Evolutionary conservation across 2,888 invertebrate species (phyloP), one percentile per base, ranked within the genome.

Genomic region (Spatulosminthurus flaviceps): DNA sequence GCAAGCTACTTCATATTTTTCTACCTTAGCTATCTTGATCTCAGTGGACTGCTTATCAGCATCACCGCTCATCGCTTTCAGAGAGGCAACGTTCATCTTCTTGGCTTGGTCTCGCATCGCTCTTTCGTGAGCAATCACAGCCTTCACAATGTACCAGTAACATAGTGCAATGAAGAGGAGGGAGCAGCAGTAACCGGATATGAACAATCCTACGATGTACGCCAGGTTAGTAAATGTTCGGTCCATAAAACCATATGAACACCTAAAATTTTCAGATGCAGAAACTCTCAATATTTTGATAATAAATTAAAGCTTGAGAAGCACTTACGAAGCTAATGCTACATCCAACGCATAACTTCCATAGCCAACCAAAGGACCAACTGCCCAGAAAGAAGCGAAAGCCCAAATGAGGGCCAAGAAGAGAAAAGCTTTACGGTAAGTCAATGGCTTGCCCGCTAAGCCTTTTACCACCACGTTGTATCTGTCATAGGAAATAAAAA

Each of bases 21-120:
- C 9, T 86, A 91, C 92, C 90, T 95, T 95, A 79, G 95, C 95
- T 85, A 95, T 88, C 90, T 95, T 94, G 88, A 93, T 93, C 88
- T 95, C 95, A 11, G 95, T 94, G 86, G 94, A 94, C 72, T 93
- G 93, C 86, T 92, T 92, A 19, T 92, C 90, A 83, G 92, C 91
- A 29, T 84, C 85, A 87, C 94, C 94, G 34, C 93, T 91, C n/a
- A n/a, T n/a, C 42, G 94, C 93, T 87, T 95, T 90, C 77, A 95
- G 90, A 51, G 95, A 95, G 81, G 95, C 93, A 5, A 95, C 95
- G 88, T 95, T 95, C 95, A 95, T 95, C 89, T 95, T 95, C 88
- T 95, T 95, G 77, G 95, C 95, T 88, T 95, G 95, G 87, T 95
- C 95, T 86, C 94, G 90, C 94, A 95, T 94, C 66, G 90, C 91